Evolutionary conservation across 2,797 vertebrate genomes (phyloP), one percentile per base, ranked within the genome.

Genomic region (Nyctibius grandis): DNA sequence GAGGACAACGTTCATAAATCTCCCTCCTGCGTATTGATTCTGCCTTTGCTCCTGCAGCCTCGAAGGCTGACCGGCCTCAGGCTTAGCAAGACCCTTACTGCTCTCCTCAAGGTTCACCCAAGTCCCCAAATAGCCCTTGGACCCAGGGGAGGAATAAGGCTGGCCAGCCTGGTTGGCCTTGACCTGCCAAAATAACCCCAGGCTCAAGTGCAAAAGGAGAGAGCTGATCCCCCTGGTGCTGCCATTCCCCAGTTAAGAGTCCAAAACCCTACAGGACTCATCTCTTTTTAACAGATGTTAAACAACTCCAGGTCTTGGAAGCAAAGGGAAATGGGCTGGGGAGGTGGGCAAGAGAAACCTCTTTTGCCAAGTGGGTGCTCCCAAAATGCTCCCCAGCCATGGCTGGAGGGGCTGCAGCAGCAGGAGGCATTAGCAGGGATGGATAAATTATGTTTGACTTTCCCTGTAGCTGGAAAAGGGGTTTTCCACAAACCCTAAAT

Each of bases 21-120:
- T 42, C 11, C 5, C 14, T 47, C 13, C 48, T 50, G 19, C 7
- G 1, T 20, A 14, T 69, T 54, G 69, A 44, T 69, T 69, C 61
- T 20, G 34, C 26, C 23, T 63, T 89, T n/a, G 15, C 22, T 53
- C 23, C 42, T 42, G 67, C 31, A 79, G 26, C 11, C 54, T 34
- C 3, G 1, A 53, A 53, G 69, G 29, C 31, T 57, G 36, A n/a
- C 12, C 0, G 0, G 25, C 15, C 40, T 34, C 0, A 0, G 51
- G 45, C 29, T 31, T 36, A 22, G 38, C 36, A 36, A 64, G 20
- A 42, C 16, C 34, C 56, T 25, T n/a, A 50, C n/a, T 38, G 44
- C 28, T 61, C 28, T 23, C 40, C 40, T n/a, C n/a, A 51, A 5
- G 25, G 26, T 23, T 61, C 40, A 19, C 3, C 33, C 60, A 31